Percentiles rank a stretch among this genome's conserved stretches.
Evolutionary conservation across 2,888 invertebrate genomes (phyloP).

Genomic region (Macaria notata): DNA sequence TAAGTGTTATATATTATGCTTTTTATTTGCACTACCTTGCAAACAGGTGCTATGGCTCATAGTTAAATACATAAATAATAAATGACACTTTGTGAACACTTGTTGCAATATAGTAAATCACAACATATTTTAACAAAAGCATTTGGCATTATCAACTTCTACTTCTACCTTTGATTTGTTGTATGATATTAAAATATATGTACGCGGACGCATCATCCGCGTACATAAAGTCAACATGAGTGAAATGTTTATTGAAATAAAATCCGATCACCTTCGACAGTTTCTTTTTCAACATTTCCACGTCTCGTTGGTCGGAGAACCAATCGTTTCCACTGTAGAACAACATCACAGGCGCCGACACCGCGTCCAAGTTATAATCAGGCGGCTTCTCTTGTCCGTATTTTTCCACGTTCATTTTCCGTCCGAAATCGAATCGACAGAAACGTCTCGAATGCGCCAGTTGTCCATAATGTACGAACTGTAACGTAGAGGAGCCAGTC

Average conservation of each 20-base stretch:
- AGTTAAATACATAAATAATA: too few relatives aligned
- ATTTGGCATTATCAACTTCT: too few relatives aligned
- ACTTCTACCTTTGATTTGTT: neutral
- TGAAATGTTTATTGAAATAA: conserved; percentile 79
- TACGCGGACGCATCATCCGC: conserved; percentile 77
- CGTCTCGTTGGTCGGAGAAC: conserved; percentile 77
- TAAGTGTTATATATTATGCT: too few relatives aligned
- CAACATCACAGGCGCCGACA: conserved; percentile 53
- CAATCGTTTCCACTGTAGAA: conserved; percentile 62
- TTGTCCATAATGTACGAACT: conserved; percentile 73
- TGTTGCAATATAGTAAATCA: too few relatives aligned
- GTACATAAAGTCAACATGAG: conserved; percentile 86
- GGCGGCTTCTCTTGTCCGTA: conserved; percentile 71
- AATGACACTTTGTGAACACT: too few relatives aligned
- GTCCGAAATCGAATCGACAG: conserved; percentile 58
- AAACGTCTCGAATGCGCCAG: conserved; percentile 57
- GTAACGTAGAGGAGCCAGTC: conserved; percentile 77
- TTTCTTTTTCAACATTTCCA: conserved; percentile 54
- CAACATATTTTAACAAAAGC: too few relatives aligned
- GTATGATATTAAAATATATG: conserved; percentile 63
- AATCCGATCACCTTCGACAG: conserved; percentile 77
- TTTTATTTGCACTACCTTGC: too few relatives aligned
- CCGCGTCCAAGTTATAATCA: conserved; percentile 53
- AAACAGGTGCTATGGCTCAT: too few relatives aligned
- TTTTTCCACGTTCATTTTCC: conserved; percentile 43